These are phyloP conservation scores for Agelas oroides DNA, from an alignment of 37 sponge, comb jelly and placozoan genomes.

Conservation along the genomic window DNA sequence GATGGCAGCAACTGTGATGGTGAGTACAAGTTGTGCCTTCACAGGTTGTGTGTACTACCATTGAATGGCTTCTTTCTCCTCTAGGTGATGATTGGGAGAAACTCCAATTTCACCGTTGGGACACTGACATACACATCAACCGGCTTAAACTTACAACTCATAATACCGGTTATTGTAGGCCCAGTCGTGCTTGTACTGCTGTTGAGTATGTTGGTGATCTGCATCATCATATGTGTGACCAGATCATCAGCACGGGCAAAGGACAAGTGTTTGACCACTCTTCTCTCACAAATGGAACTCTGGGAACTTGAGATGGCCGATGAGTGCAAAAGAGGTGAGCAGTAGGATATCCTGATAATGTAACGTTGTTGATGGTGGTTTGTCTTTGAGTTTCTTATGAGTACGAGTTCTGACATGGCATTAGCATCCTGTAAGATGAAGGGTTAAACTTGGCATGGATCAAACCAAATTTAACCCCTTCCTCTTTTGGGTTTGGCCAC, in stretches of 20 bases:
- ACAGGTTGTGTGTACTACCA: background rate
- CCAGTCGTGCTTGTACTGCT: slow-evolving; percentile 22
- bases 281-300: slow-evolving; percentile 88
- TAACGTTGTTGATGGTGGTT: too few species aligned
- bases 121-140: background rate
- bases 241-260: slow-evolving; percentile 46
- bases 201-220: slow-evolving; percentile 17
- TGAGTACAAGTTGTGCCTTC: background rate
- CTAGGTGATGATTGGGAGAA: slow-evolving; percentile 31
- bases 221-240: slow-evolving; percentile 17
- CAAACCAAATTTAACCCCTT: too few species aligned
- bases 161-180: slow-evolving; percentile 28
- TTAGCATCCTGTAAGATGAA: too few species aligned
- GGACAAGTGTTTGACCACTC: slow-evolving; percentile 58
- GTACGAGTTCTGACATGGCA: too few species aligned
- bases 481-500: too few species aligned
- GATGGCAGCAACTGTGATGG: background rate
- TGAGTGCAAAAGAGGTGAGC: slow-evolving; percentile 93
- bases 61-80: background rate
- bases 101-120: background rate
- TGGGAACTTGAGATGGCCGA: slow-evolving; percentile 93
- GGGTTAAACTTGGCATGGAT: too few species aligned
- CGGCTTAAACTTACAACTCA: background rate
- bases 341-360: too few species aligned
- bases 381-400: too few species aligned